Evolutionary conservation across 2,797 vertebrate genomes (phyloP).

Genomic region (Botia kubotai): DNA sequence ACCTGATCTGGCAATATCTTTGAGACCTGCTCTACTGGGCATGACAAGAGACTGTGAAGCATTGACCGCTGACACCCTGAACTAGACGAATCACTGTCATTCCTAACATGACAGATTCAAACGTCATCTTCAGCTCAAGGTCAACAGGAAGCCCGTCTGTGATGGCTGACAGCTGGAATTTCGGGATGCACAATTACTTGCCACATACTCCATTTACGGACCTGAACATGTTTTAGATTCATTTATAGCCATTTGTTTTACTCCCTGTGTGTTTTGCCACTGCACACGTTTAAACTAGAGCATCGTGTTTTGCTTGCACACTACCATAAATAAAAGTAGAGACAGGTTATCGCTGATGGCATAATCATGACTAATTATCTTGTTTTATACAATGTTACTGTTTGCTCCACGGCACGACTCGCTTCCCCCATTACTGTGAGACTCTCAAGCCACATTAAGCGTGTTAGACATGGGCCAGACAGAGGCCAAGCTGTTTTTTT

Average conservation of each 20-base stretch:
- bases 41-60: constrained; percentile 21
- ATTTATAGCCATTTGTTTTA: not conserved
- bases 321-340: constrained; percentile 45
- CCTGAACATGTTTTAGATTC: not conserved
- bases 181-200: not conserved
- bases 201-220: not conserved
- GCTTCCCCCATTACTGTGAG: constrained; percentile 51
- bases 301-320: constrained; percentile 46
- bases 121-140: constrained; percentile 13
- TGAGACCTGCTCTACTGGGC: constrained; percentile 33
- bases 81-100: not conserved
- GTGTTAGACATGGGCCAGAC: constrained; percentile 50
- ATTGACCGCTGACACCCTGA: constrained; percentile 11
- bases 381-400: constrained; percentile 48
- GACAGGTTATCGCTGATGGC: constrained; percentile 54
- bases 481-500: constrained; percentile 34
- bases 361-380: constrained; percentile 54
- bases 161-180: not conserved
- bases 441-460: constrained; percentile 50
- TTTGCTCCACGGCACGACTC: constrained; percentile 26
- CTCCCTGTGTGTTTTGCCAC: not conserved
- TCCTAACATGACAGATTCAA: not conserved
- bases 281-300: constrained; percentile 12
- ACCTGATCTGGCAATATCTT: constrained; percentile 45
- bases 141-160: not conserved